Evolutionary conservation across 2,888 invertebrate genomes (phyloP), one percentile per base, ranked within the genome.

Genomic region (Agrochola macilenta): DNA sequence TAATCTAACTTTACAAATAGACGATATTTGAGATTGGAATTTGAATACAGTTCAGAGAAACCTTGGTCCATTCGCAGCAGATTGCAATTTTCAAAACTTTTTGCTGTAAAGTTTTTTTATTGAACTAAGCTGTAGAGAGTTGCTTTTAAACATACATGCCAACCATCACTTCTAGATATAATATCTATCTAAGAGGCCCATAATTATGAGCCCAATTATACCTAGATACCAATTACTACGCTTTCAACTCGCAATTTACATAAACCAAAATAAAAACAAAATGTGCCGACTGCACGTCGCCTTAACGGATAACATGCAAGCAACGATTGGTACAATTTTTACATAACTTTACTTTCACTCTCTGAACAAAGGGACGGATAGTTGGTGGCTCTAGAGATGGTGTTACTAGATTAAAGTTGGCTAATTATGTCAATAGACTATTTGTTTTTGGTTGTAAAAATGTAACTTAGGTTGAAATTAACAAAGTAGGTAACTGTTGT

Each of bases 311-410:
- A 76, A 71, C 77, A 76, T 66, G 70, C 76, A 66, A 63, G 84
- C 74, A 60, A 46, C 63, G 85, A 78, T 87, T 85, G 88, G 69
- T 78, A 80, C 80, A 79, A 46, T 86, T 81, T 86, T 86, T 86
- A 86, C 83, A 86, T 86, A 86, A 86, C 86, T 64, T 57, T 65
- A 86, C 88, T 88, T 88, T 88, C 88, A 84, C 89, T 72, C 9
- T 12, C 12, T 14, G 61, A 69, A 74, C 78, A 78, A 79, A 87
- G 82, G 82, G 87, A 75, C 74, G 52, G 64, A 43, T 20, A 60
- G 58, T 43, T n/a, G 14, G 57, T 39, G 12, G 54, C 17, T 79
- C 54, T 23, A 17, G 30, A 85, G 82, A 76, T 82, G 66, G 68
- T 81, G 69, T 66, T 64, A 54, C 35, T 23, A n/a, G 86, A 85